These are phyloP conservation scores for Lepetodrilus schrolli DNA, from an alignment of 2,888 invertebrate genomes.

Conservation along the genomic window DNA sequence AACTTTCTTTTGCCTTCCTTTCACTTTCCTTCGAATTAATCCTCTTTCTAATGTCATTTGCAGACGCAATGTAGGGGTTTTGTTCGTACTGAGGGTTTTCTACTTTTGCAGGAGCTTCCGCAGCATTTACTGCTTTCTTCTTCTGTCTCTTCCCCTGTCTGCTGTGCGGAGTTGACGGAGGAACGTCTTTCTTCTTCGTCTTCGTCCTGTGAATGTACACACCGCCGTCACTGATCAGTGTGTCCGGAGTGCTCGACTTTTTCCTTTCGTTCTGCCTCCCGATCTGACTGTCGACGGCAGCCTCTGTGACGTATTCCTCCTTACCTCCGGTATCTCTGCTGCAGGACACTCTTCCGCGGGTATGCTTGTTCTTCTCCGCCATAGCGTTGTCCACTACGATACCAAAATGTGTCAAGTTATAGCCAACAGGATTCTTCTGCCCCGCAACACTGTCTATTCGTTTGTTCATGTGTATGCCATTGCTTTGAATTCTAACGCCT, in stretches of 20 bases:
- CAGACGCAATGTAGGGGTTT: slow-evolving; percentile 4
- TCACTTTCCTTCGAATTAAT: background rate
- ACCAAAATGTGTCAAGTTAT: background rate
- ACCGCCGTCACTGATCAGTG: background rate
- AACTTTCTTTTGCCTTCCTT: background rate
- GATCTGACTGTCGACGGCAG: background rate
- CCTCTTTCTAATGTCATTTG: background rate
- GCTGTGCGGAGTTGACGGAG: slow-evolving; percentile 3
- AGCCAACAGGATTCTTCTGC: too few relatives aligned
- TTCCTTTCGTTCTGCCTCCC: background rate
- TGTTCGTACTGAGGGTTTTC: background rate
- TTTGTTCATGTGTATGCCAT: too few relatives aligned
- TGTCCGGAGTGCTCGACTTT: background rate
- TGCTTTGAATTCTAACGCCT: too few relatives aligned
- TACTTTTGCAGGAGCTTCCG: background rate
- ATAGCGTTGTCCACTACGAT: background rate
- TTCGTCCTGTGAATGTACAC: background rate
- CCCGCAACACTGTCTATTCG: too few relatives aligned
- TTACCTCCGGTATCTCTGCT: background rate
- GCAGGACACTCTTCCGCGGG: background rate
- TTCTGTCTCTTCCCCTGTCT: background rate
- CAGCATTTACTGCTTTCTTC: too few relatives aligned
- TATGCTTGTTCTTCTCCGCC: background rate
- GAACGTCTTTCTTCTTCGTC: background rate
- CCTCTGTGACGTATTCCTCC: background rate